Base-by-base conservation (phyloP, 2,888 invertebrate species). In the Andrena praecox region DNA sequence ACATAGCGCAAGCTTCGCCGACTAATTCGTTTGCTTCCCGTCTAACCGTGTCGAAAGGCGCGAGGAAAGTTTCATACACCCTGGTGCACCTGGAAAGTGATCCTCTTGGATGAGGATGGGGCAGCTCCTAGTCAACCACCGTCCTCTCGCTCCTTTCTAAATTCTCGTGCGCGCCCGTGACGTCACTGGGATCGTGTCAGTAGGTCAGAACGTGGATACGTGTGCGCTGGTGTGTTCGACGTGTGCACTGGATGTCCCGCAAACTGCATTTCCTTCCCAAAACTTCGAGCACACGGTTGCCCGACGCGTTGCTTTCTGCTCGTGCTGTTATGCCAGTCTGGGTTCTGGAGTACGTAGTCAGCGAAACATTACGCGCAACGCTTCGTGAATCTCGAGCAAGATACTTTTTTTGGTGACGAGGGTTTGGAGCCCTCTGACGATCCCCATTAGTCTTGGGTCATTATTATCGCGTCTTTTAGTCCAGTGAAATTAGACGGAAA, bases 131-230 rank as follows among this genome's bases (percentile, higher is more conserved):
- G 52, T 71, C 62, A 33, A 52, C 75, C 64, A 20, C 42, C 67
- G 62, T 71, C 77, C 77, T 63, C 68, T 59, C 84, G 67, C 76
- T 77, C 77, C 80, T 84, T 70, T 75, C 67, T 31, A 56, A 56
- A 78, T 70, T 62, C 77, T 77, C 74, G 54, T 67, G 70, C 75
- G 68, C 56, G 90, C 91, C 92, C 87, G 90, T 91, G 91, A 92
- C 93, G 92, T 93, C 92, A 92, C 90, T 82, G 92, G 27, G 92
- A 91, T 90, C 89, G 93, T 92, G 93, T 91, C 91, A 93, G 88
- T 92, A 91, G 93, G 93, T 93, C 92, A 91, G 89, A 92, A 89
- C 91, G 90, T 88, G 90, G 89, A 90, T 90, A 87, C 86, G 86
- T 75, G 69, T 60, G 68, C 66, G 50, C 59, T 24, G 52, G 70